Conservation (phyloP, 2,797 vertebrate species). For the Coracias cyanogaster region DNA sequence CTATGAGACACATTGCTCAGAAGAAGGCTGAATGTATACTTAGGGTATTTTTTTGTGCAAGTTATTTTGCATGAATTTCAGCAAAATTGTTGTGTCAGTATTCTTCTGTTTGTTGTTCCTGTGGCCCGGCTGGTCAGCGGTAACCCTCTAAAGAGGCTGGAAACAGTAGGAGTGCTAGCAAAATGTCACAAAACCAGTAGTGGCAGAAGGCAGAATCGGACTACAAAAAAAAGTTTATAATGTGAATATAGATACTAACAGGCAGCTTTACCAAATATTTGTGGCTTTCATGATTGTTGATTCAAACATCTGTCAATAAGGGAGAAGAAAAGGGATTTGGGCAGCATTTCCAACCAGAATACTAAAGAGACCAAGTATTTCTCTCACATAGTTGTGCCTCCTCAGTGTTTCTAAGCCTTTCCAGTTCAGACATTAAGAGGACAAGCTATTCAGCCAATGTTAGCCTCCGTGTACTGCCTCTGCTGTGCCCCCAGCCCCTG, state of each 20-base stretch:
- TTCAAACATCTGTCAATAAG: background rate
- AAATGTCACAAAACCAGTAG: background rate
- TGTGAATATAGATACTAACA: background rate
- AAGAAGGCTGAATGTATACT: background rate
- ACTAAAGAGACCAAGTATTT: background rate
- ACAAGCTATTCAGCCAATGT: background rate
- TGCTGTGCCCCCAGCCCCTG: background rate
- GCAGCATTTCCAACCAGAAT: background rate
- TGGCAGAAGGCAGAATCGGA: background rate
- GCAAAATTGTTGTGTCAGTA: background rate
- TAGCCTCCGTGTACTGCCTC: accelerated
- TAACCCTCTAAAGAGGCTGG: background rate
- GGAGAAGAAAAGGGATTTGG: background rate
- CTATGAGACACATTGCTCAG: background rate
- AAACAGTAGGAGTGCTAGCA: background rate
- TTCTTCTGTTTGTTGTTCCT: background rate
- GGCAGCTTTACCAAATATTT: background rate
- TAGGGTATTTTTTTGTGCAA: background rate
- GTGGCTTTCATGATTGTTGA: background rate
- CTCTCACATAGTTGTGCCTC: background rate
- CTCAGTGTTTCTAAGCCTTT: background rate
- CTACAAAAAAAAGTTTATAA: background rate
- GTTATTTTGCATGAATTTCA: background rate
- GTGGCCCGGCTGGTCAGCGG: background rate
- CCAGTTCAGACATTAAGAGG: background rate